Base-by-base conservation (phyloP, 2,888 invertebrate genomes). In the Dioctria rufipes region DNA sequence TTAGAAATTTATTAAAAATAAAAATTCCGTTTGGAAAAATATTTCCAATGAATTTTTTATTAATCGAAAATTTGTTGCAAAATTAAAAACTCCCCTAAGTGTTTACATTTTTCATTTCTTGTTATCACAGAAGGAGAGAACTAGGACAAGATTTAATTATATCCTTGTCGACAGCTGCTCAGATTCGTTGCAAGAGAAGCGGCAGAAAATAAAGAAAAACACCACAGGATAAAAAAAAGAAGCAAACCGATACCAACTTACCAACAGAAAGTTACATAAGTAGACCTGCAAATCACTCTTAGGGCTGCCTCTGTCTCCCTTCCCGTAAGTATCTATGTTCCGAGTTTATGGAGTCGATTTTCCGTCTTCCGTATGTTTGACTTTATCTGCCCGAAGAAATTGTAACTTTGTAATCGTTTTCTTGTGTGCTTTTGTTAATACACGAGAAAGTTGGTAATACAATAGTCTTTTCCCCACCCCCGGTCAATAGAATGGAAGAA, bases 381-480 rank as follows among this genome's bases (percentile, higher is more conserved):
- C 54, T 58, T 73, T 73, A 58, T 73, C 60, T 73, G 73, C 73
- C 43, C 58, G 73, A 73, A 58, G 58, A 73, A 73, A 58, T 73
- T 60, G 73, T 73, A 73, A 73, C 60, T 73, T 73, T 73, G 73
- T 60, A 73, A 73, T 60, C 73, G 60, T 25, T 73, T 25, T 58
- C 73, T 73, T 73, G 73, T 73, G 73, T 73, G 73, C 73, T 73
- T 73, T 25, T 73, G 73, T 73, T 60, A 73, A 73, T 51, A 73
- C 43, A 60, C 25, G 25, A 60, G 73, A 8, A 73, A 73, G 42
- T 73, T 60, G 40, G 73, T 73, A 73, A 73, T 73, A 58, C 58
- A 58, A 58, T 73, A 58, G 13, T 40, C 58, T 40, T 42, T 58
- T 39, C 69, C 42, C 25, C 25, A 25, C 25, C 25, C 1, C 25